phyloP scores from a whole-genome alignment of 2,797 vertebrate genomes.

The Macropus fuliginosus region DNA sequence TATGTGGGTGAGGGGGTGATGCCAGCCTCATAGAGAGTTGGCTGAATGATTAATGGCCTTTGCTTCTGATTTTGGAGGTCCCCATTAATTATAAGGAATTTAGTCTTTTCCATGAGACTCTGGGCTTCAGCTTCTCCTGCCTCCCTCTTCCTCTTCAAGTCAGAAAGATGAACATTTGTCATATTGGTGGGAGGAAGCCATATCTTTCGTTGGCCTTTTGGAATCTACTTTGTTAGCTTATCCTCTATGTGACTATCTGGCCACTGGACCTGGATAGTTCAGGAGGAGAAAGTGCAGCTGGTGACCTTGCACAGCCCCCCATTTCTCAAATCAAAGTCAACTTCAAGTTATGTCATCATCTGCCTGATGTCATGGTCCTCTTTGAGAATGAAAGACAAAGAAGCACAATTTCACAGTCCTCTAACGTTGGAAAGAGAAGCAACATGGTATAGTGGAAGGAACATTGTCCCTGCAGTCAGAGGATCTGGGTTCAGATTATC shows the following conservation, averaged over 20 bases:
- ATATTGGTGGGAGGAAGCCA: slow-evolving; percentile 50
- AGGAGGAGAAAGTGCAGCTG: too few relatives aligned
- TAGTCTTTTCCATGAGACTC: slow-evolving; percentile 49
- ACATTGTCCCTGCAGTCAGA: neutral
- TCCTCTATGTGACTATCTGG: slow-evolving; percentile 20
- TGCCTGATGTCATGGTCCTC: too few relatives aligned
- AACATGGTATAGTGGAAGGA: neutral
- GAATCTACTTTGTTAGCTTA: slow-evolving; percentile 46
- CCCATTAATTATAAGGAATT: slow-evolving; percentile 77
- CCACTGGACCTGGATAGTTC: too few relatives aligned
- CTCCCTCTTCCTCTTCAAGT: slow-evolving; percentile 34
- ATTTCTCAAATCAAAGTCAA: too few relatives aligned
- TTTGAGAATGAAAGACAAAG: too few relatives aligned
- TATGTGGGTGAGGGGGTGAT: slow-evolving; percentile 63
- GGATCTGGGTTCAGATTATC: neutral
- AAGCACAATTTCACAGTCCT: slow-evolving; percentile 11
- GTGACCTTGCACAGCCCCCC: too few relatives aligned
- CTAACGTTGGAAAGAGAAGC: slow-evolving; percentile 38
- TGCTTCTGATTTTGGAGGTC: slow-evolving; percentile 74
- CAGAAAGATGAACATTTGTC: slow-evolving; percentile 71
- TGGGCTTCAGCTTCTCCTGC: slow-evolving; percentile 60
- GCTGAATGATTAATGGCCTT: slow-evolving; percentile 76
- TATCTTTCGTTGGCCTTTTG: slow-evolving; percentile 64
- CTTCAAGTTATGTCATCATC: too few relatives aligned
- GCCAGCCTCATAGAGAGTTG: slow-evolving; percentile 57